phyloP scores from a whole-genome alignment of 1,140 invertebrate species.

The Heliconius eleuchia region DNA sequence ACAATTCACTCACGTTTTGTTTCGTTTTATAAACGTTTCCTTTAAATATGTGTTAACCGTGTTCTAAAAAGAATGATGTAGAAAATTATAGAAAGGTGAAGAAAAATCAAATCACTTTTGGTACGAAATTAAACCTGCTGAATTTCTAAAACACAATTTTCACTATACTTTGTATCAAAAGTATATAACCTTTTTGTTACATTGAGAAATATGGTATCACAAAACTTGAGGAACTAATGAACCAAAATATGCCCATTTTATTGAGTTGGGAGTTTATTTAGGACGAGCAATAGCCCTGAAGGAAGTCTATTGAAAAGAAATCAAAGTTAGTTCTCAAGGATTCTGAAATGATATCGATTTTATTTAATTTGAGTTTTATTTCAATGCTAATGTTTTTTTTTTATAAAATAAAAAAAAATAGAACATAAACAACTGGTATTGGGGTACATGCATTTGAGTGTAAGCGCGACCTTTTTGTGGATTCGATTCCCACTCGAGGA shows the following conservation, averaged over 20 bases:
- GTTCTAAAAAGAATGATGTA: too few species aligned
- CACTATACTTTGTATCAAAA: neutral
- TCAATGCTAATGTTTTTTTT: neutral
- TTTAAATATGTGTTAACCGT: neutral
- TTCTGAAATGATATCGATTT: constrained; percentile 18
- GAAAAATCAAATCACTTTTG: too few species aligned
- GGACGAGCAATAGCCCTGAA: constrained; percentile 13
- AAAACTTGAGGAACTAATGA: neutral
- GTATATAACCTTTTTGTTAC: neutral
- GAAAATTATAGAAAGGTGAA: neutral
- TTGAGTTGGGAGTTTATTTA: constrained; percentile 28
- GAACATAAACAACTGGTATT: too few species aligned
- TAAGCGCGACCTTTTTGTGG: too few species aligned
- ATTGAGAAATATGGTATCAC: neutral
- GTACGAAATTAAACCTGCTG: too few species aligned
- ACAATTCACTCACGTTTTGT: neutral
- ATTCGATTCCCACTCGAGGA: too few species aligned
- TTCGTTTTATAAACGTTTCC: neutral
- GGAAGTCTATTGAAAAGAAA: constrained; percentile 29
- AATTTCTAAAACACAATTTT: neutral
- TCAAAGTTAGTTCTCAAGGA: constrained; percentile 7
- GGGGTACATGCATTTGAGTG: too few species aligned
- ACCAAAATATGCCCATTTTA: constrained; percentile 22
- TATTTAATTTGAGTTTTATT: constrained; percentile 16
- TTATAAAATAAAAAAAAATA: too few species aligned